These are phyloP conservation scores for Choloepus didactylus DNA, from an alignment of 2,797 vertebrate species.

Conservation along the genomic window DNA sequence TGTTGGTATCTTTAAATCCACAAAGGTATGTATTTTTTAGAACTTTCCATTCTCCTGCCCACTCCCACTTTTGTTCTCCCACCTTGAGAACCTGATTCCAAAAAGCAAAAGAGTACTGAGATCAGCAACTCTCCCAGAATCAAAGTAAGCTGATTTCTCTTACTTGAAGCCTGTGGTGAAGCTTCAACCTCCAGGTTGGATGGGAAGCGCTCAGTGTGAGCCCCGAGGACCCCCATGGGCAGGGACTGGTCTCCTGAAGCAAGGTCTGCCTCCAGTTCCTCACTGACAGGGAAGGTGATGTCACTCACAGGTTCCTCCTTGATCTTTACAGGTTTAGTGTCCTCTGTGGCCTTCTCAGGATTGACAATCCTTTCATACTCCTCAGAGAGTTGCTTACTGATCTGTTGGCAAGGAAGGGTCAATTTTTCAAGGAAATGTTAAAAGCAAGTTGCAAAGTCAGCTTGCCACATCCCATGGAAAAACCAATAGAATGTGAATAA, in stretches of 20 bases:
- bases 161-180: conserved; percentile 96
- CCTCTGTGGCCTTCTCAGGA: conserved; percentile 96
- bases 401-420: conserved; percentile 88
- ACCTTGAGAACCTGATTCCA: conserved; percentile 3
- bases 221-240: conserved; percentile 95
- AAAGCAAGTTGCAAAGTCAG: conserved; percentile 68
- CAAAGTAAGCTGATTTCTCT: conserved; percentile 29
- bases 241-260: conserved; percentile 95
- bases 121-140: not conserved
- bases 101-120: conserved; percentile 20
- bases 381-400: conserved; percentile 97
- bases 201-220: conserved; percentile 93
- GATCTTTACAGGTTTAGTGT: conserved; percentile 95
- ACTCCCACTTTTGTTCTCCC: not conserved
- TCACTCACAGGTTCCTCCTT: conserved; percentile 97
- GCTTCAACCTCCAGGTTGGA: conserved; percentile 94
- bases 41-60: conserved; percentile 1
- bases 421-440: conserved; percentile 73
- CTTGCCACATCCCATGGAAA: not conserved
- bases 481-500: conserved; percentile 20
- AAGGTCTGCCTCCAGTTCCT: conserved; percentile 95
- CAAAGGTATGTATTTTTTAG: not conserved
- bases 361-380: conserved; percentile 98
- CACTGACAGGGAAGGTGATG: conserved; percentile 95
- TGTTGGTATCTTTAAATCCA: not conserved